Base-by-base conservation (phyloP, 1,140 invertebrate genomes). In the Dendroctonus valens region DNA sequence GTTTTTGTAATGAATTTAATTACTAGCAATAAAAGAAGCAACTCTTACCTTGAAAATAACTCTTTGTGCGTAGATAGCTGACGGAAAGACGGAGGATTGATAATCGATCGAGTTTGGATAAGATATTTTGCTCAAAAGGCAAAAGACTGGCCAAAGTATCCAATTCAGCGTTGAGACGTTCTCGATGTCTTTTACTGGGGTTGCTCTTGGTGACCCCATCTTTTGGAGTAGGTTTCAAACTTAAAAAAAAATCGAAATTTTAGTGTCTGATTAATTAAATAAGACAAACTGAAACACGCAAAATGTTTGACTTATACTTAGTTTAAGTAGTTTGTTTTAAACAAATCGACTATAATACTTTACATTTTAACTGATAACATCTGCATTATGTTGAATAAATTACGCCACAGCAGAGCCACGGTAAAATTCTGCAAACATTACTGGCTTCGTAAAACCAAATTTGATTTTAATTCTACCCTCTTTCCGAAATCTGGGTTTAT, bases 151-250 rank as follows among this genome's bases (percentile, higher is more conserved):
- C 97, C 71, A 99, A 81, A 44, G 94, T 96, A 82, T 99, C 97
- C 77, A 99, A 82, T 81, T 99, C 97, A 4, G 94, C 94, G 79
- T 99, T 99, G 39, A 99, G 85, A 39, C 97, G 84, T 83, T 99
- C 97, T 26, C 97, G 85, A 81, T 99, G 97, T 26, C 97, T 82
- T 81, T 99, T 99, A 79, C 94, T 97, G 0, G 97, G 97, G 81
- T 99, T 99, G 76, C 93, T 97, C 79, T 99, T 98, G n/a, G 94
- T 95, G 73, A 96, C 93, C 64, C 92, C 91, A 80, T 97, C 95
- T 82, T 97, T 97, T 70, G 93, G 91, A 54, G 94, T 93, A 51
- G 94, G 93, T 80, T 97, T 97, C 74, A 96, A 86, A 79, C 94
- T 97, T 87, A 38, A 89, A 87, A 74, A 77, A 78, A 77, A 77